Percentiles rank a stretch among this genome's conserved stretches.
phyloP scores from a whole-genome alignment of 2,113 vertebrate species.

The Misgurnus mizolepis region DNA sequence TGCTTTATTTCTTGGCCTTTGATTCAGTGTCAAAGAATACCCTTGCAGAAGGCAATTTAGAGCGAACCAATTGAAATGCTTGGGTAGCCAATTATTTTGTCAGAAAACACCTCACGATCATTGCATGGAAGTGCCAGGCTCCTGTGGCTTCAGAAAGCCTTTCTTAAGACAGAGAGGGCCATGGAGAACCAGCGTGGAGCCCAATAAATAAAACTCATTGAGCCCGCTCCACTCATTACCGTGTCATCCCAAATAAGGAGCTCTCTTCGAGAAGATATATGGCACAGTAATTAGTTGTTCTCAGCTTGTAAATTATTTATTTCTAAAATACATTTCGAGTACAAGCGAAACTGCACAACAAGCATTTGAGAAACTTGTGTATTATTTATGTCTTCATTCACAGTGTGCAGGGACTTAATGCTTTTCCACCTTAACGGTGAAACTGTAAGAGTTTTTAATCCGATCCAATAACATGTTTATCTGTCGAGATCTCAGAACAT shows the following conservation, averaged over 20 bases:
- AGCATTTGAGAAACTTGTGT: constrained; percentile 29
- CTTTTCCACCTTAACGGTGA: neutral
- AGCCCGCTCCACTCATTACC: constrained; percentile 66
- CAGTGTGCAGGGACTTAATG: constrained; percentile 16
- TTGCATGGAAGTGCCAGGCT: constrained; percentile 44
- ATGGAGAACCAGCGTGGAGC: constrained; percentile 40
- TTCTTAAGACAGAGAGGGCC: constrained; percentile 51
- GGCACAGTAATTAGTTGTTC: constrained; percentile 43
- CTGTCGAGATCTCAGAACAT: neutral
- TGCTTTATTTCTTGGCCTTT: constrained; percentile 25
- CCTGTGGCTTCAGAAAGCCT: constrained; percentile 36
- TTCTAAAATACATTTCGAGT: constrained; percentile 6
- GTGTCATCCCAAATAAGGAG: constrained; percentile 66
- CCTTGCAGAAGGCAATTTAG: constrained; percentile 63
- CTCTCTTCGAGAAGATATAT: constrained; percentile 30
- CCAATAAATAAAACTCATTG: constrained; percentile 69
- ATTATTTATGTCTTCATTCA: constrained; percentile 19
- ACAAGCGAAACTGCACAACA: constrained; percentile 33
- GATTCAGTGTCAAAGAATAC: constrained; percentile 64
- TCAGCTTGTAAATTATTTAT: constrained; percentile 38
- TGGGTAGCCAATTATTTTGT: constrained; percentile 72
- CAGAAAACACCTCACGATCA: constrained; percentile 62
- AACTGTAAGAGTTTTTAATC: neutral
- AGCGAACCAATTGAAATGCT: constrained; percentile 68
- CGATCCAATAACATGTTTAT: neutral